Percentiles rank a stretch among this genome's conserved stretches.
phyloP scores from a whole-genome alignment of 2,888 invertebrate species.

The Mylabris sibirica region DNA sequence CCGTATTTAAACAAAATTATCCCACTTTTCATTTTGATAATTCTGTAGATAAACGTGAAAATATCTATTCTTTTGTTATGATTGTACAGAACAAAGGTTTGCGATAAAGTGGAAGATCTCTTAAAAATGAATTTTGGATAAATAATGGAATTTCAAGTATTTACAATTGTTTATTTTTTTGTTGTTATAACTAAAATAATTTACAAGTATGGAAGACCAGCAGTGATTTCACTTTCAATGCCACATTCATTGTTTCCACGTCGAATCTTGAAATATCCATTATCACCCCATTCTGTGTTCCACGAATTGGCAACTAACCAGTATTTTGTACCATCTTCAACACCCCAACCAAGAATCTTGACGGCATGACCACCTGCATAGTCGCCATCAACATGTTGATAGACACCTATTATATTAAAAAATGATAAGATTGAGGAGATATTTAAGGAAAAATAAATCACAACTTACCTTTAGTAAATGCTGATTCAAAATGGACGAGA shows the following conservation, averaged over 20 bases:
- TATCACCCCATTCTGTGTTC: conserved; percentile 92
- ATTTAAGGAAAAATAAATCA: background rate
- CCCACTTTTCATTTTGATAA: no score
- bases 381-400: conserved; percentile 74
- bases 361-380: conserved; percentile 85
- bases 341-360: conserved; percentile 90
- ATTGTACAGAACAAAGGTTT: no score
- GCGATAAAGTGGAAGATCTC: no score
- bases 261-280: conserved; percentile 87
- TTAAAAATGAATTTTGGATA: background rate
- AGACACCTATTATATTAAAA: conserved; percentile 69
- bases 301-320: conserved; percentile 93
- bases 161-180: background rate
- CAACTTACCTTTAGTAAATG: background rate
- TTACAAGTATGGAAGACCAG: background rate
- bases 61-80: no score
- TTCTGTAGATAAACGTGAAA: no score
- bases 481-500: background rate
- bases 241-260: conserved; percentile 81
- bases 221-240: conserved; percentile 74
- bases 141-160: background rate
- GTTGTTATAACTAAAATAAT: background rate
- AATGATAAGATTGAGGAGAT: background rate
- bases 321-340: conserved; percentile 71
- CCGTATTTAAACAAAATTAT: no score